Evolutionary conservation across 2,888 invertebrate species (phyloP).

Genomic region (Piscicola geometra): DNA sequence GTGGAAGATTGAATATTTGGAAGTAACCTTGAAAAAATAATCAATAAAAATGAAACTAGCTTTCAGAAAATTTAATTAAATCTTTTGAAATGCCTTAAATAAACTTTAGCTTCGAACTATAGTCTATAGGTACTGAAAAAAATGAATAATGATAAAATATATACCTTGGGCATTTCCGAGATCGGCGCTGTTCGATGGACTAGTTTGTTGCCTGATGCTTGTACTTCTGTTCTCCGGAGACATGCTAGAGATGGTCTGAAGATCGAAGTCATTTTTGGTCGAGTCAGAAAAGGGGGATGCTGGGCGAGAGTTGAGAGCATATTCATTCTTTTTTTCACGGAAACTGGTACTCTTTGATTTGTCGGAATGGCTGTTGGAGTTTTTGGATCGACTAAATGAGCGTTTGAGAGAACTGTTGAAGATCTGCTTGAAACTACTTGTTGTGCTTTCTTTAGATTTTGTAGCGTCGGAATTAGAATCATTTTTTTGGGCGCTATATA

Average conservation of each 20-base stretch:
- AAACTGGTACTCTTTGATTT: constrained; percentile 2
- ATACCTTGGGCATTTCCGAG: too few relatives aligned
- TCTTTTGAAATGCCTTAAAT: too few relatives aligned
- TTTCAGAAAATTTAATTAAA: too few relatives aligned
- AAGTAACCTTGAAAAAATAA: neutral
- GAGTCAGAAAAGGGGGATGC: neutral
- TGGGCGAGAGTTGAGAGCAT: neutral
- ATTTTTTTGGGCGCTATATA: neutral
- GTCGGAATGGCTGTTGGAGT: neutral
- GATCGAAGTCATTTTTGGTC: neutral
- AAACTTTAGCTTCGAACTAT: too few relatives aligned
- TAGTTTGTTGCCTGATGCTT: neutral
- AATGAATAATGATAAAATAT: too few relatives aligned
- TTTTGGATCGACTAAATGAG: constrained; percentile 16
- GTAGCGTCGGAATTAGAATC: neutral
- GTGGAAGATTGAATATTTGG: neutral
- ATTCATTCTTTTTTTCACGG: neutral
- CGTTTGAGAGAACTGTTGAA: constrained; percentile 6
- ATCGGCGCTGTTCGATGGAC: too few relatives aligned
- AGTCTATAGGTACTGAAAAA: too few relatives aligned
- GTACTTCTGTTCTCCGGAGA: neutral
- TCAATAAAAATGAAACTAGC: too few relatives aligned
- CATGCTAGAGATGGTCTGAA: neutral
- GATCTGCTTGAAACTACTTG: constrained; percentile 12
- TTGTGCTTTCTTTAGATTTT: neutral